These are phyloP conservation scores for Sycophaga agraensis DNA, from an alignment of 1,140 invertebrate species.

Conservation along the genomic window DNA sequence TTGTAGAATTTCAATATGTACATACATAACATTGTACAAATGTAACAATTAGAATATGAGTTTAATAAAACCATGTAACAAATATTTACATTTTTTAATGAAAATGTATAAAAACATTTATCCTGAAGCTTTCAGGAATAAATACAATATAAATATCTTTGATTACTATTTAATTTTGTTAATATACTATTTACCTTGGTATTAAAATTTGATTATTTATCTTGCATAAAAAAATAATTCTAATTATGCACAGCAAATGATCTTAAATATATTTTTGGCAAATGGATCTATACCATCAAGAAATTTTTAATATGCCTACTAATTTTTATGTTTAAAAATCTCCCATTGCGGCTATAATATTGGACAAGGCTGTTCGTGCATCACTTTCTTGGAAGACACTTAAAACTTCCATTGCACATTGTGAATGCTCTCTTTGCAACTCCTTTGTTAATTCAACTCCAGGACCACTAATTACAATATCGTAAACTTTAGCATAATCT, in stretches of 20 bases:
- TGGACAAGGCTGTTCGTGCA: slow-evolving; percentile 72
- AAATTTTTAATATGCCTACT: background rate
- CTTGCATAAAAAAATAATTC: slow-evolving; percentile 21
- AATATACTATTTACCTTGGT: slow-evolving; percentile 1
- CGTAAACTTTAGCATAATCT: slow-evolving; percentile 68
- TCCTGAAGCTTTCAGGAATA: slow-evolving; percentile 7
- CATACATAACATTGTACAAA: slow-evolving; percentile 12
- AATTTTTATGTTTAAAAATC: slow-evolving; percentile 53
- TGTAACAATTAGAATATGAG: slow-evolving; percentile 6
- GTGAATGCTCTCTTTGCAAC: slow-evolving; percentile 75
- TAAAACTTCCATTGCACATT: slow-evolving; percentile 72
- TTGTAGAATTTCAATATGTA: slow-evolving; percentile 20
- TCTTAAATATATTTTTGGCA: slow-evolving; percentile 10
- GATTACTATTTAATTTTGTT: slow-evolving; percentile 1
- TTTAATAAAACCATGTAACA: slow-evolving; percentile 13
- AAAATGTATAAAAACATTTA: slow-evolving; percentile 26
- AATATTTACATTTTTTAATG: slow-evolving; percentile 25
- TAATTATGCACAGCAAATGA: background rate
- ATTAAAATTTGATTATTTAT: background rate
- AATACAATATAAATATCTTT: slow-evolving; percentile 13
- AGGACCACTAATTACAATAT: slow-evolving; percentile 65
- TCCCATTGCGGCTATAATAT: slow-evolving; percentile 80
- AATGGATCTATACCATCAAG: slow-evolving; percentile 4
- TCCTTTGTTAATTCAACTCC: slow-evolving; percentile 74
- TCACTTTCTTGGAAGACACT: slow-evolving; percentile 73